Percentiles rank a stretch among this genome's conserved stretches.
Evolutionary conservation across 2,888 invertebrate genomes (phyloP).

Genomic region (Ornithoptera alexandrae): DNA sequence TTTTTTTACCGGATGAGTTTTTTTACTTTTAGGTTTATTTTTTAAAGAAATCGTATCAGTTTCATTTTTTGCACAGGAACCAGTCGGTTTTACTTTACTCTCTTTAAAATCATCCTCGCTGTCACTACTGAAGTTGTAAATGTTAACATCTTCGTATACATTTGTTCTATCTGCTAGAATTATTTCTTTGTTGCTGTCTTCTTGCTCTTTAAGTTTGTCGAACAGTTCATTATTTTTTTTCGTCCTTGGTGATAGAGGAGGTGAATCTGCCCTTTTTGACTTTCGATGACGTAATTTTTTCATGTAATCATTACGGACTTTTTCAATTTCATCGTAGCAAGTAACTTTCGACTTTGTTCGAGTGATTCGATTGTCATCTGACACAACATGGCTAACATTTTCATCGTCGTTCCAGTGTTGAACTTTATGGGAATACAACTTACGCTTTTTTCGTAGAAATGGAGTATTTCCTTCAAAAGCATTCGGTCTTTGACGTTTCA

Average conservation of each 20-base stretch:
- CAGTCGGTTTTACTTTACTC: slow-evolving; percentile 41
- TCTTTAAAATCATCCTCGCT: slow-evolving; percentile 62
- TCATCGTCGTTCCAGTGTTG: slow-evolving; percentile 38
- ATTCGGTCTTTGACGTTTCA: slow-evolving; percentile 5
- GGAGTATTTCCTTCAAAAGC: slow-evolving; percentile 31
- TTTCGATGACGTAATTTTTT: slow-evolving; percentile 43
- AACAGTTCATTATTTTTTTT: slow-evolving; percentile 53
- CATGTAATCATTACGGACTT: slow-evolving; percentile 45
- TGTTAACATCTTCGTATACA: slow-evolving; percentile 38
- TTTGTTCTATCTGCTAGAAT: slow-evolving; percentile 42
- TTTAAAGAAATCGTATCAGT: slow-evolving; percentile 31
- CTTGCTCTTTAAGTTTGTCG: slow-evolving; percentile 52
- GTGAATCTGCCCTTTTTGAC: slow-evolving; percentile 33
- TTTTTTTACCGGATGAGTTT: neutral
- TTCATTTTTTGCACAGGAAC: slow-evolving; percentile 26
- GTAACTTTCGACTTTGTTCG: slow-evolving; percentile 41
- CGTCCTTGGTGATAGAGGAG: slow-evolving; percentile 49
- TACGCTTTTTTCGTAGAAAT: slow-evolving; percentile 51
- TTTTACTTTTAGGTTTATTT: slow-evolving; percentile 32
- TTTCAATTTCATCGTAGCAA: slow-evolving; percentile 61
- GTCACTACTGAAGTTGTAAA: slow-evolving; percentile 63
- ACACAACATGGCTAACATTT: slow-evolving; percentile 28
- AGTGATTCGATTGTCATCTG: slow-evolving; percentile 34
- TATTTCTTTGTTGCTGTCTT: slow-evolving; percentile 45
- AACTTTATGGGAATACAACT: slow-evolving; percentile 65